Percentiles rank a stretch among this genome's conserved stretches.
Evolutionary conservation across 2,113 vertebrate genomes (phyloP).

Genomic region (Albula glossodonta): DNA sequence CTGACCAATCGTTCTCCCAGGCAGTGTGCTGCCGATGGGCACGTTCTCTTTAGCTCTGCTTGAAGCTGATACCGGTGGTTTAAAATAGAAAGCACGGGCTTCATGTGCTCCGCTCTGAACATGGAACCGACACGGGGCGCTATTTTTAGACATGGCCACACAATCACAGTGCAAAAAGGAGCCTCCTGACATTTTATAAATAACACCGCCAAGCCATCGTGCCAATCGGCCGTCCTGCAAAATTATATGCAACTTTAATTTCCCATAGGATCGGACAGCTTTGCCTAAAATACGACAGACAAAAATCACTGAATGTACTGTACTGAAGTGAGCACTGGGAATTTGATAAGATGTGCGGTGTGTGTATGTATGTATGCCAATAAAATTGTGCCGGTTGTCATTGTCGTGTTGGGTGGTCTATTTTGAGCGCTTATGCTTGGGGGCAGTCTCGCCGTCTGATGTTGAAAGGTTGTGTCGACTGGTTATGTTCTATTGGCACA

Average conservation of each 20-base stretch:
- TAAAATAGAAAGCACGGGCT: background rate
- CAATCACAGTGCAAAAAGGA: background rate
- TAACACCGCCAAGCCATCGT: background rate
- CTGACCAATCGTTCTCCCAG: background rate
- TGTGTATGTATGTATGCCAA: background rate
- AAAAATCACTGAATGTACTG: background rate
- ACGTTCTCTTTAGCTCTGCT: background rate
- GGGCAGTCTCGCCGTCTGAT: background rate
- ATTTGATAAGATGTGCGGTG: background rate
- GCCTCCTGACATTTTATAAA: constrained; percentile 4
- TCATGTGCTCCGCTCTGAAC: background rate
- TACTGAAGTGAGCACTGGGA: background rate
- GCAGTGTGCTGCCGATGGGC: background rate
- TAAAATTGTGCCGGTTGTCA: background rate
- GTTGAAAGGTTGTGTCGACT: background rate
- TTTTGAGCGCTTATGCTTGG: background rate
- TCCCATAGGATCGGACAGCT: background rate
- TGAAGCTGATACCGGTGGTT: background rate
- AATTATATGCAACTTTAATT: background rate
- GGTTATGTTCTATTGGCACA: background rate
- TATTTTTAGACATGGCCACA: background rate
- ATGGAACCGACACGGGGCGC: background rate
- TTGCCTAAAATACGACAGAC: background rate
- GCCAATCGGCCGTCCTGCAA: background rate
- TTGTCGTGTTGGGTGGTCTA: background rate